Conservation (phyloP, 2,888 invertebrate genomes). For the Agrotis segetum region DNA sequence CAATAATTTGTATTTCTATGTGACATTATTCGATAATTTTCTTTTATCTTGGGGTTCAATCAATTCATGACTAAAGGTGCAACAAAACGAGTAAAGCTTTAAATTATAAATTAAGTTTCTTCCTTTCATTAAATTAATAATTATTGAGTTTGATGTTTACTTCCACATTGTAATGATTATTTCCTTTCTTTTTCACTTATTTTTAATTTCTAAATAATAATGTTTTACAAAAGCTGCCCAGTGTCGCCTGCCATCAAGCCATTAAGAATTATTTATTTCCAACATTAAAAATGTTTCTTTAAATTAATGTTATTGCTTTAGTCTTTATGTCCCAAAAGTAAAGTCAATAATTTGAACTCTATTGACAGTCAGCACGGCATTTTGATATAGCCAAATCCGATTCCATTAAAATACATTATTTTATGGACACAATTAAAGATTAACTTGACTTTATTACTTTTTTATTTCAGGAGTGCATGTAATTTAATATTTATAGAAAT, state of each 20-base stretch:
- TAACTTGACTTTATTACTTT: neutral
- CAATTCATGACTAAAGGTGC: too few relatives aligned
- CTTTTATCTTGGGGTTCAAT: too few relatives aligned
- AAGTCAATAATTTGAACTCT: constrained; percentile 30
- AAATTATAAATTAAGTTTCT: too few relatives aligned
- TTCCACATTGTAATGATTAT: constrained; percentile 16
- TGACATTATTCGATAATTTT: too few relatives aligned
- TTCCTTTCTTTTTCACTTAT: neutral
- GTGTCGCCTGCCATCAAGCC: constrained; percentile 33
- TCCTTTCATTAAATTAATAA: too few relatives aligned
- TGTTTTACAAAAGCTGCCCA: neutral
- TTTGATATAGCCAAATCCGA: neutral
- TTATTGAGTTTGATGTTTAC: neutral
- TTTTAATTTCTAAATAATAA: neutral
- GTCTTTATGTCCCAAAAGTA: constrained; percentile 8
- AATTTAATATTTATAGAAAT: too few relatives aligned
- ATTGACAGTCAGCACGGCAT: constrained; percentile 38
- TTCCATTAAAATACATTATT: constrained; percentile 19
- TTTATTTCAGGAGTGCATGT: neutral
- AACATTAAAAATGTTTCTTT: constrained; percentile 20
- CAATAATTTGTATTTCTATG: too few relatives aligned
- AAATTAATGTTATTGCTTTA: constrained; percentile 47
- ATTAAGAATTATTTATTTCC: constrained; percentile 24
- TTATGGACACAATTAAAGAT: constrained; percentile 19
- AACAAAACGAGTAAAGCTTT: too few relatives aligned